Base-by-base conservation (phyloP, 2,113 vertebrate species). In the Paracanthobrama guichenoti region DNA sequence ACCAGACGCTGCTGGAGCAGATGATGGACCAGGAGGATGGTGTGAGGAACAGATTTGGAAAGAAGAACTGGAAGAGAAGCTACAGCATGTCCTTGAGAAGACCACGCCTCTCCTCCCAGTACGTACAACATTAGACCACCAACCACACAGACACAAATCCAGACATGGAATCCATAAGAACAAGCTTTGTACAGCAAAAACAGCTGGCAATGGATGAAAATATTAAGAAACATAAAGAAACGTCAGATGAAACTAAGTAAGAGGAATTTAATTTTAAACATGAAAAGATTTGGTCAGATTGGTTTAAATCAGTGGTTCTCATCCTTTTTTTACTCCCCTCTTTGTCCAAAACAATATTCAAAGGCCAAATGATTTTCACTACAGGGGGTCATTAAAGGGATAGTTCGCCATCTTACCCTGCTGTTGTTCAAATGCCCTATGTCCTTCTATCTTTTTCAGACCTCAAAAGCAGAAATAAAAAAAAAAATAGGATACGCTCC, bases 11-110 rank as follows among this genome's bases (percentile, higher is more conserved):
- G 60, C 94, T 99, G 90, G 98, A 99, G 85, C 98, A 99, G 93
- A 99, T 99, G 98, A 99, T 99, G 98, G 98, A 99, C 93, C 98
- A 97, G 93, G 98, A 99, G 13, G 98, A 99, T 0, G 98, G 98
- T 0, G 98, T 99, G 4, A 92, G 96, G 39, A 99, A 99, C 92
- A 95, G 98, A 28, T 95, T 95, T 90, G 98, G 98, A 90, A 98
- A 96, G 92, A 97, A 96, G 89, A 94, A 90, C 73, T 99, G 97
- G 97, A 99, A 98, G 89, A 95, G 96, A 85, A 97, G 95, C 93
- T 98, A 98, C 93, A 98, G 97, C 88, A 94, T 99, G 90, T 96
- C 97, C 77, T 92, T 99, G 89, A 95, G 96, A 84, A 88, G 96
- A 79, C 97, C 98, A 1, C 93, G 94, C 1, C 96, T 99, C 2